Evolutionary conservation across 2,888 invertebrate species (phyloP).

Genomic region (Brachyopa scutellaris): DNA sequence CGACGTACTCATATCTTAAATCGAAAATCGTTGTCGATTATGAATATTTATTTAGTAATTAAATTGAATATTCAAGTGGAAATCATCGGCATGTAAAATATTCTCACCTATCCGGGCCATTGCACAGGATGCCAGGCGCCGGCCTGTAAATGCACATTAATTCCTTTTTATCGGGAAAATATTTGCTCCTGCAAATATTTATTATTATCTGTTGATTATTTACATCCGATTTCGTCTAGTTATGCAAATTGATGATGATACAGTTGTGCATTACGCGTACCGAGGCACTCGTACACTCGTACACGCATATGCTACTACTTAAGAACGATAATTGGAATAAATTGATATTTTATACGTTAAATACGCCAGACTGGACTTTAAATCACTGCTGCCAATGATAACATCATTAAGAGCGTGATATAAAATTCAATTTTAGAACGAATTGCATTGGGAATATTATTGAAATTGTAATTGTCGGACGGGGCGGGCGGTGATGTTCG

Average conservation of each 20-base stretch:
- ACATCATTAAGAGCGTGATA: conserved; percentile 70
- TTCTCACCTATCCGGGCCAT: neutral
- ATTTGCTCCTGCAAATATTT: conserved; percentile 65
- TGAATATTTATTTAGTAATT: conserved; percentile 67
- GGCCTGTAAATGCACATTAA: conserved; percentile 62
- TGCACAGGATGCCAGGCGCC: neutral
- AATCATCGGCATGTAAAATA: conserved; percentile 33
- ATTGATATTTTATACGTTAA: conserved; percentile 66
- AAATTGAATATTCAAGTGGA: conserved; percentile 66
- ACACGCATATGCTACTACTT: conserved; percentile 58
- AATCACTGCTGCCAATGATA: conserved; percentile 63
- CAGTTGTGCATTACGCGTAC: conserved; percentile 28
- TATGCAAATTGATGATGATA: conserved; percentile 69
- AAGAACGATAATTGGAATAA: conserved; percentile 69
- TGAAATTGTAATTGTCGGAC: conserved; percentile 56
- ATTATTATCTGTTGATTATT: conserved; percentile 72
- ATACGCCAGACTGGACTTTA: conserved; percentile 37
- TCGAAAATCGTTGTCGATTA: conserved; percentile 45
- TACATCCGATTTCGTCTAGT: conserved; percentile 71
- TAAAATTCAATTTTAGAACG: conserved; percentile 72
- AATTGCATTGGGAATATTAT: conserved; percentile 27
- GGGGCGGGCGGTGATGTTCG: conserved; percentile 42
- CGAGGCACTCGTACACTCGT: neutral
- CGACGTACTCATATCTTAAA: conserved; percentile 39
- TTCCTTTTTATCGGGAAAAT: conserved; percentile 64